Evolutionary conservation across 2,113 vertebrate genomes (phyloP).

Genomic region (Nansenia antarctica): DNA sequence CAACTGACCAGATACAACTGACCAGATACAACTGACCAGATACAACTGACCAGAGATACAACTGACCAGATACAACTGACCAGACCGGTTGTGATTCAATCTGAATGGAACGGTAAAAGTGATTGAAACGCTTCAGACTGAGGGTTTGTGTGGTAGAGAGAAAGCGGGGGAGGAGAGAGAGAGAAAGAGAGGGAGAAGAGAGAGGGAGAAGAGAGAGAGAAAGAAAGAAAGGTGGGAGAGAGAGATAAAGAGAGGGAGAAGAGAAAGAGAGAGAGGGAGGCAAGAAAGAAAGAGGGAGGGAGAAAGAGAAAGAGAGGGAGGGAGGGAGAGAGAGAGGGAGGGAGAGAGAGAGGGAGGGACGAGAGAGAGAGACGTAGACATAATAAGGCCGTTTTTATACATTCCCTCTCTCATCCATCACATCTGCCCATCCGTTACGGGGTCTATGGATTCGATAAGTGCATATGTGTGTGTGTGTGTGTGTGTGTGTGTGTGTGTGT

Average conservation of each 20-base stretch:
- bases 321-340: not conserved
- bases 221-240: constrained; percentile 4
- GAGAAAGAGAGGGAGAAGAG: not conserved
- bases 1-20: no score
- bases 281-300: no score
- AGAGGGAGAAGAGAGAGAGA: not conserved
- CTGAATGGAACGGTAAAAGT: no score
- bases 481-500: constrained; percentile 30
- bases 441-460: not conserved
- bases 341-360: not conserved
- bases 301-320: not conserved
- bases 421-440: constrained; percentile 14
- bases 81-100: no score
- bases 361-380: not conserved
- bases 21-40: no score
- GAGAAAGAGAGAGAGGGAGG: not conserved
- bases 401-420: constrained; percentile 47
- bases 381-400: not conserved
- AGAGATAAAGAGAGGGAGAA: constrained; percentile 9
- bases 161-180: not conserved
- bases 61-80: no score
- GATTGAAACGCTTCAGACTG: no score
- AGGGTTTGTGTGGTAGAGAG: not conserved
- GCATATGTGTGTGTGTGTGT: not conserved
- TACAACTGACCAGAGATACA: no score